Evolutionary conservation across 2,888 invertebrate genomes (phyloP).

Genomic region (Phorcus lineatus): DNA sequence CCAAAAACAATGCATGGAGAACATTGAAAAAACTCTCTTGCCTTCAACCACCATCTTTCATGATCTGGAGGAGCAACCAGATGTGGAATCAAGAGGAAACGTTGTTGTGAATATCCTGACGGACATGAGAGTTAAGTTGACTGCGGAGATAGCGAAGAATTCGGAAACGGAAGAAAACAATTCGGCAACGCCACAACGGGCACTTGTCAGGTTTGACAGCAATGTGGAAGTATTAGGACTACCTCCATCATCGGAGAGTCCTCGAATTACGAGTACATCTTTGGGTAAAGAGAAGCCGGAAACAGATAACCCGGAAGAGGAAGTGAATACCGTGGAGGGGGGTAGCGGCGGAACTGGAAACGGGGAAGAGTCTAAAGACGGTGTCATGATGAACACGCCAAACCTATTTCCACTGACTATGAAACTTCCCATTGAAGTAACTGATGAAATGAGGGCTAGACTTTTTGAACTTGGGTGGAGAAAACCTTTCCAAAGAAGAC

Average conservation of each 20-base stretch:
- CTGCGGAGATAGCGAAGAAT: not conserved
- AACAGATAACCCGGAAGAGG: not conserved
- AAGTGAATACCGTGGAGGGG: not conserved
- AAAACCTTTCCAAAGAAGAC: not conserved
- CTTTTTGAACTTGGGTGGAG: constrained; percentile 20
- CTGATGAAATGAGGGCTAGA: not conserved
- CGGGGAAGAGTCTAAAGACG: not conserved
- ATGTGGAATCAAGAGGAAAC: no score
- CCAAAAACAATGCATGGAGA: constrained; percentile 20
- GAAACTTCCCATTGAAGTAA: not conserved
- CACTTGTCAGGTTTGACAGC: not conserved
- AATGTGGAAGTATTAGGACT: not conserved
- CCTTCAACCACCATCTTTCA: no score
- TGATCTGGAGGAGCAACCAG: no score
- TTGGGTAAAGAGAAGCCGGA: not conserved
- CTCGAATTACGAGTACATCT: not conserved
- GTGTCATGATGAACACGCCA: no score
- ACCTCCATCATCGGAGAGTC: not conserved
- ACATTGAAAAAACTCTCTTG: not conserved
- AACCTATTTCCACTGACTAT: not conserved
- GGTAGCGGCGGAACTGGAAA: not conserved
- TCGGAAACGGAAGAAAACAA: not conserved
- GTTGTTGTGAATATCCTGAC: no score
- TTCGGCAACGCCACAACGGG: not conserved
- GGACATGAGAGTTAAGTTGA: no score